Percentiles rank a stretch among this genome's conserved stretches.
phyloP scores from a whole-genome alignment of 1,140 invertebrate genomes.

The Melanaphis sacchari region DNA sequence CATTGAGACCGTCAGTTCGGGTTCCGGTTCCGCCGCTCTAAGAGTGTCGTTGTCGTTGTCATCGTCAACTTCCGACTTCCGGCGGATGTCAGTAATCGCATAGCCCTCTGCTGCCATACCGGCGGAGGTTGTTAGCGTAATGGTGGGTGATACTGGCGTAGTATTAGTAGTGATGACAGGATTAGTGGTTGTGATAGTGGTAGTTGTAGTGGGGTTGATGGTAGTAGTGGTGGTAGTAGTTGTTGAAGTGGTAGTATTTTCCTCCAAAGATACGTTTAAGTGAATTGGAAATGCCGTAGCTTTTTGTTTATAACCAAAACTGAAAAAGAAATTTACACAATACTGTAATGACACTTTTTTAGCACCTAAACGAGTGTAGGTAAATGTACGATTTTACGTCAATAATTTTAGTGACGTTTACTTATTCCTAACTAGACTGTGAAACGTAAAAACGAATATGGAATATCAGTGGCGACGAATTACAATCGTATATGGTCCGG shows the following conservation, averaged over 20 bases:
- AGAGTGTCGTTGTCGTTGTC: not conserved
- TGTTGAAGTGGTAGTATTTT: not conserved
- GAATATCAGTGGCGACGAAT: not conserved
- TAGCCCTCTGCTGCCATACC: constrained; percentile 59
- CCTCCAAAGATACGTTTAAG: not conserved
- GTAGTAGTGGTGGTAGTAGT: not conserved
- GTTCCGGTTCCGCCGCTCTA: not conserved
- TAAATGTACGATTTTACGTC: not conserved
- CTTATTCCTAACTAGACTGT: not conserved
- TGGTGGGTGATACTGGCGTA: not conserved
- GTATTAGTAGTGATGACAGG: not conserved
- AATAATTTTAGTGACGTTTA: not conserved
- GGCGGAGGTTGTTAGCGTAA: not conserved
- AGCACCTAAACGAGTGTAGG: not conserved
- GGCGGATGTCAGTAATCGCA: constrained; percentile 64
- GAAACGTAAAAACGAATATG: not conserved
- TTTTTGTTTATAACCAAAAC: constrained; percentile 45
- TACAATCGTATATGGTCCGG: not conserved
- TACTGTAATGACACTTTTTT: not conserved
- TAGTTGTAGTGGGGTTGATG: not conserved
- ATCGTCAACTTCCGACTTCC: constrained; percentile 60
- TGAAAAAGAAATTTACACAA: constrained; percentile 10
- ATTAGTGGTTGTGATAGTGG: not conserved
- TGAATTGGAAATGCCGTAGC: not conserved
- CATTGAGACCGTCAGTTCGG: not conserved